These are phyloP conservation scores for Nyctibius grandis DNA, from an alignment of 2,797 vertebrate genomes.

Conservation along the genomic window DNA sequence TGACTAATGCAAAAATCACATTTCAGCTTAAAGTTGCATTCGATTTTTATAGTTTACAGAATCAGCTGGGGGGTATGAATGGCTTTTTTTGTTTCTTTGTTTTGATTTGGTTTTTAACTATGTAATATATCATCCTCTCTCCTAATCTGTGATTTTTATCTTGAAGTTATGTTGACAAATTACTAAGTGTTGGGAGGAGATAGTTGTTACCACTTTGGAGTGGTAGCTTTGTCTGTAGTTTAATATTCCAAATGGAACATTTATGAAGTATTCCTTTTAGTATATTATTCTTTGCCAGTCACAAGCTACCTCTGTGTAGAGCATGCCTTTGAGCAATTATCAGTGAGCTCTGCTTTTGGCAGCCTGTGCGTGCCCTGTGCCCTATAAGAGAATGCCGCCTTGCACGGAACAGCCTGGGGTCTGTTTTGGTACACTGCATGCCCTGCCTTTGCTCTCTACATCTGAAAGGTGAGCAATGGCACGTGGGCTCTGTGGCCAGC, in stretches of 20 bases:
- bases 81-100: background rate
- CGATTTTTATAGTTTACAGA: background rate
- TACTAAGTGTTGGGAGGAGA: background rate
- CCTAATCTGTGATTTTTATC: background rate
- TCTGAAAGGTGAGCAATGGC: background rate
- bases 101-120: background rate
- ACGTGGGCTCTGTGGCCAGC: background rate
- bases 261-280: background rate
- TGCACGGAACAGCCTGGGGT: background rate
- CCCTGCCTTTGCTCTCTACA: background rate
- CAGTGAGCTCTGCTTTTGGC: background rate
- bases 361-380: background rate
- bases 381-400: background rate
- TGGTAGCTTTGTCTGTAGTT: background rate
- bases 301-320: background rate
- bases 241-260: background rate
- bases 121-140: background rate
- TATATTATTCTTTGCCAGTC: background rate
- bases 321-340: background rate
- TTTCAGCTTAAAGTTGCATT: background rate
- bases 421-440: accelerated
- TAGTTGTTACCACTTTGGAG: background rate
- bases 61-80: background rate
- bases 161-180: background rate
- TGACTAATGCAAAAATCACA: background rate